Evolutionary conservation across 1,140 invertebrate species (phyloP).

Genomic region (Lucilia cuprina): DNA sequence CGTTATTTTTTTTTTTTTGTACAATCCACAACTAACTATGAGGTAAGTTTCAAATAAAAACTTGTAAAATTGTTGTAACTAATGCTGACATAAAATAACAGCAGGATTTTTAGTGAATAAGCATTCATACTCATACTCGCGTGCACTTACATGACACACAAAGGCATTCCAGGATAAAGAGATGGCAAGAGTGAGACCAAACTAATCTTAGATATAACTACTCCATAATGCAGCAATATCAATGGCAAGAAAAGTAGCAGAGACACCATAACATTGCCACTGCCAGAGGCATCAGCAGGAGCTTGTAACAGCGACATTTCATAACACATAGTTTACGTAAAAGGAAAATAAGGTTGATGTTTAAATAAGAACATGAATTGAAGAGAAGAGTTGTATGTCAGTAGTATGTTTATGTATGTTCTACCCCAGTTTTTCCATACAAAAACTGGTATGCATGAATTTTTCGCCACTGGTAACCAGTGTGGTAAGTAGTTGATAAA

Average conservation of each 20-base stretch:
- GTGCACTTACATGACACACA: not conserved
- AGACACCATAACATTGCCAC: not conserved
- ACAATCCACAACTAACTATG: not conserved
- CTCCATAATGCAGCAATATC: not conserved
- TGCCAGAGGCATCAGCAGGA: not conserved
- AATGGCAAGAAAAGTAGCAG: not conserved
- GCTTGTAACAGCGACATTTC: not conserved
- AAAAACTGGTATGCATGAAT: too few relatives aligned
- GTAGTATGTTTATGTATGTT: not conserved
- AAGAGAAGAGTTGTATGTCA: not conserved
- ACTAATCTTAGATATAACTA: constrained; percentile 7
- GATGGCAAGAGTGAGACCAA: not conserved
- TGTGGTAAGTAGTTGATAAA: too few relatives aligned
- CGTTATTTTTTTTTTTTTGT: too few relatives aligned
- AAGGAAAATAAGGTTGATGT: not conserved
- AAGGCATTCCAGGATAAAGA: not conserved
- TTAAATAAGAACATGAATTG: not conserved
- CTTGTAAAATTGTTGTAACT: constrained; percentile 3
- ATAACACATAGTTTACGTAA: not conserved
- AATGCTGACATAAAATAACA: constrained; percentile 15
- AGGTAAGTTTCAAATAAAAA: constrained; percentile 2
- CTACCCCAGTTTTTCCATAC: too few relatives aligned
- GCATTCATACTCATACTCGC: not conserved
- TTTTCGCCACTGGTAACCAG: too few relatives aligned
- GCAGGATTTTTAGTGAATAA: not conserved